Percentiles rank a stretch among this genome's conserved stretches.
Evolutionary conservation across 1,140 invertebrate species (phyloP).

Genomic region (Bombus vancouverensis): DNA sequence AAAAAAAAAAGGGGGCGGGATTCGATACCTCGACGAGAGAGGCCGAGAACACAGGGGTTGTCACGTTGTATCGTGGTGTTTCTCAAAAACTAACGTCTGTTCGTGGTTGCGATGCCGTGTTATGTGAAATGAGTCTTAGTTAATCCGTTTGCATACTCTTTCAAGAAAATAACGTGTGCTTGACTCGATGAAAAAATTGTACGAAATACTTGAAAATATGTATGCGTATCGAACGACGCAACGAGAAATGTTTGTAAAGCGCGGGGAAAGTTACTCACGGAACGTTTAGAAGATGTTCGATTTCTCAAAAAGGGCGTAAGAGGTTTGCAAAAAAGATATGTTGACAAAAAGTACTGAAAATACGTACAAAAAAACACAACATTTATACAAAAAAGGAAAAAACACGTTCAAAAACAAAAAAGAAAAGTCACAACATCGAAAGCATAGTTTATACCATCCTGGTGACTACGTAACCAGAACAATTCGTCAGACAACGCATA

Average conservation of each 20-base stretch:
- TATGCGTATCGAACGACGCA: too few relatives aligned
- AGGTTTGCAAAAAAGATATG: background rate
- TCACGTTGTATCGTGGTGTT: constrained; percentile 38
- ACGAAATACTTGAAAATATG: background rate
- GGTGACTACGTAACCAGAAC: background rate
- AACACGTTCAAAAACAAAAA: constrained; percentile 41
- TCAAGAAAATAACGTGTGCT: background rate
- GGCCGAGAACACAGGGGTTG: constrained; percentile 41
- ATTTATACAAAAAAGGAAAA: constrained; percentile 39
- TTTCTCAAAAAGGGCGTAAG: background rate
- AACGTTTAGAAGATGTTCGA: constrained; percentile 4
- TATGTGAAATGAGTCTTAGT: background rate
- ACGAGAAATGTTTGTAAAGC: background rate
- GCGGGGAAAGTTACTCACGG: background rate
- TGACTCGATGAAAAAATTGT: background rate
- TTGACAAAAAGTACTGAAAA: constrained; percentile 31
- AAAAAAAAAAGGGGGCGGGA: background rate
- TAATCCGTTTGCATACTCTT: background rate
- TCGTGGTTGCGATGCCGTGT: background rate
- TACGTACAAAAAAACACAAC: constrained; percentile 45
- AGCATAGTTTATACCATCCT: constrained; percentile 42
- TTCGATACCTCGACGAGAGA: constrained; percentile 67
- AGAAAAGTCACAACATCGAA: constrained; percentile 61
- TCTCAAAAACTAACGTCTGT: background rate
- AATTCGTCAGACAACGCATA: background rate